Evolutionary conservation across 2,888 invertebrate genomes (phyloP).

Genomic region (Adelphocoris suturalis): DNA sequence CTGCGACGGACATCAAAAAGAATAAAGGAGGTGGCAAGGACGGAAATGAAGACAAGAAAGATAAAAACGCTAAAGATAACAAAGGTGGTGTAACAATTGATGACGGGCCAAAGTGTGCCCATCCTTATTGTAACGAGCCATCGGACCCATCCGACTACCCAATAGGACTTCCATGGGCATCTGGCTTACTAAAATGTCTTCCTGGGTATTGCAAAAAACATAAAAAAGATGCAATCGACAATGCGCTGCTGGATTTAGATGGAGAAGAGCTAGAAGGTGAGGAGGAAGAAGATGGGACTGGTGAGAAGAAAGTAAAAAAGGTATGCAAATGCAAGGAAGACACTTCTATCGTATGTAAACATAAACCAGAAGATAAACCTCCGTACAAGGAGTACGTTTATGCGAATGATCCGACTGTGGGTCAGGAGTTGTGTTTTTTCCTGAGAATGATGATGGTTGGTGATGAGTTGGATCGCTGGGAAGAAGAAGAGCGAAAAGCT

Average conservation of each 20-base stretch:
- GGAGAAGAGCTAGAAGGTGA: slow-evolving; percentile 34
- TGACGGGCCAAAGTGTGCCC: slow-evolving; percentile 28
- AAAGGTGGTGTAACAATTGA: not conserved
- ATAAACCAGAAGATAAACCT: slow-evolving; percentile 42
- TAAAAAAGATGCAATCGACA: not conserved
- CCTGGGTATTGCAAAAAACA: slow-evolving; percentile 70
- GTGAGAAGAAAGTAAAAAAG: not conserved
- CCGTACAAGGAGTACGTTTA: slow-evolving; percentile 29
- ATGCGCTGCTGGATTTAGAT: not conserved
- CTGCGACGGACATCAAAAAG: not conserved
- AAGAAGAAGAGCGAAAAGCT: slow-evolving; percentile 32
- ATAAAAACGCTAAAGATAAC: not conserved
- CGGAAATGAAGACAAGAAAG: slow-evolving; percentile 8
- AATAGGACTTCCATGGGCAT: slow-evolving; percentile 65
- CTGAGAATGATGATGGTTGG: slow-evolving; percentile 61
- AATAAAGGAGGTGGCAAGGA: not conserved
- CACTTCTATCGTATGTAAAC: not conserved
- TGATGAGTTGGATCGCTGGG: slow-evolving; percentile 64
- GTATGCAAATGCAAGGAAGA: slow-evolving; percentile 50
- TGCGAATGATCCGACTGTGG: slow-evolving; percentile 37
- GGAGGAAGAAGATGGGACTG: not conserved
- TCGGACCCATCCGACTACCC: slow-evolving; percentile 62
- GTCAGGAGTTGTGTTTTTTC: slow-evolving; percentile 56
- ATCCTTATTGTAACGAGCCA: slow-evolving; percentile 57
- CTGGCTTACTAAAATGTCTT: slow-evolving; percentile 65